phyloP scores from a whole-genome alignment of 2,113 vertebrate species.

The Xiphophorus maculatus region DNA sequence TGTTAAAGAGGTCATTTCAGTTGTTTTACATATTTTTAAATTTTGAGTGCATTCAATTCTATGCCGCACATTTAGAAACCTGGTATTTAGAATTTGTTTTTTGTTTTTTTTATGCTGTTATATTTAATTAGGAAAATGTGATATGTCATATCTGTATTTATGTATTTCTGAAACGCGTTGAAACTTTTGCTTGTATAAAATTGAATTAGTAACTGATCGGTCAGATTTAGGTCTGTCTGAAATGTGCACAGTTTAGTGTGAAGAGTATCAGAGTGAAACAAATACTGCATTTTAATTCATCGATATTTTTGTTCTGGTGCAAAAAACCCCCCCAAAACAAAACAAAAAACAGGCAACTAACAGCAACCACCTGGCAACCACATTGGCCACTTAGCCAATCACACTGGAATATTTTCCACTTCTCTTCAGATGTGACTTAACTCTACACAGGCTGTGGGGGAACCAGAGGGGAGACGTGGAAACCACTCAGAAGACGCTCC shows the following conservation, averaged over 20 bases:
- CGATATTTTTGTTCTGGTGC: neutral
- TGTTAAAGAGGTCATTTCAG: neutral
- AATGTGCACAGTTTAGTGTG: too few relatives aligned
- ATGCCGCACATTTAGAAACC: too few relatives aligned
- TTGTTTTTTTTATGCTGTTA: neutral
- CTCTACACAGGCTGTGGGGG: slow-evolving; percentile 21
- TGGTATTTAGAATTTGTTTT: too few relatives aligned
- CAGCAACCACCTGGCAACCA: neutral
- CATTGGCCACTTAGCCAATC: slow-evolving; percentile 29
- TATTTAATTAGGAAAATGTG: neutral
- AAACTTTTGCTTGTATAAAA: too few relatives aligned
- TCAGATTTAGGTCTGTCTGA: too few relatives aligned
- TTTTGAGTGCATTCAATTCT: neutral
- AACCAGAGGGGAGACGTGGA: slow-evolving; percentile 8
- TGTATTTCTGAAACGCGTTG: neutral
- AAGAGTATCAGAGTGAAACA: too few relatives aligned
- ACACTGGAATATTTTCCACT: slow-evolving; percentile 35
- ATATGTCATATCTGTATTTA: neutral
- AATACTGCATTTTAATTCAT: too few relatives aligned
- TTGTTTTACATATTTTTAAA: neutral
- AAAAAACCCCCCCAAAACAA: neutral
- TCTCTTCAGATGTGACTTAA: slow-evolving; percentile 18
- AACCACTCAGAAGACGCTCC: slow-evolving; percentile 7
- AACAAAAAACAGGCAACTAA: too few relatives aligned
- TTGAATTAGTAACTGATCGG: too few relatives aligned